Percentiles rank a stretch among this genome's conserved stretches.
phyloP scores from a whole-genome alignment of 1,140 invertebrate species.

The Battus philenor region DNA sequence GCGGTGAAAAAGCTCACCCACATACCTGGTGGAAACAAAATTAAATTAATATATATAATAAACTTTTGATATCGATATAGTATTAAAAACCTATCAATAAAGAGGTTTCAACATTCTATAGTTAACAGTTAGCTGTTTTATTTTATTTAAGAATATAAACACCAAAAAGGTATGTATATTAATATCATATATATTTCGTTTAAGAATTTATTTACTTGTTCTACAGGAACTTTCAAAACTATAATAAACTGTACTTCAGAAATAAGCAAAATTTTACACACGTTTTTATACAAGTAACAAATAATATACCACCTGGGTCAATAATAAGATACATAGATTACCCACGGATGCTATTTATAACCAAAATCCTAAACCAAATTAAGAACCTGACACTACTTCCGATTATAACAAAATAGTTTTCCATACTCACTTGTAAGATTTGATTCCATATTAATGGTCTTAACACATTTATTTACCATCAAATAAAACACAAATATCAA shows the following conservation, averaged over 20 bases:
- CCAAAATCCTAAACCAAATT: neutral
- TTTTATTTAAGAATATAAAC: neutral
- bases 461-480: slow-evolving; percentile 20
- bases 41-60: neutral
- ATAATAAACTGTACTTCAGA: neutral
- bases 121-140: neutral
- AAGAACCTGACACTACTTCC: neutral
- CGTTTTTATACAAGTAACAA: too few relatives aligned
- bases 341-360: neutral
- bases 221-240: neutral
- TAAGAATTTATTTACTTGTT: neutral
- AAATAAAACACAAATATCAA: slow-evolving; percentile 25
- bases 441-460: slow-evolving; percentile 45
- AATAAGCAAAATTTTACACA: too few relatives aligned
- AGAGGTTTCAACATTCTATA: neutral
- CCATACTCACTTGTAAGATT: slow-evolving; percentile 39
- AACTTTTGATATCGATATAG: neutral
- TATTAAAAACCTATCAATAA: too few relatives aligned
- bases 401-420: too few relatives aligned
- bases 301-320: neutral
- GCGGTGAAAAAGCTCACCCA: slow-evolving; percentile 89
- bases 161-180: neutral
- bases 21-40: slow-evolving; percentile 61
- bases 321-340: neutral
- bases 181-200: too few relatives aligned